Base-by-base conservation (phyloP, 2,797 vertebrate species). In the Picus viridis region DNA sequence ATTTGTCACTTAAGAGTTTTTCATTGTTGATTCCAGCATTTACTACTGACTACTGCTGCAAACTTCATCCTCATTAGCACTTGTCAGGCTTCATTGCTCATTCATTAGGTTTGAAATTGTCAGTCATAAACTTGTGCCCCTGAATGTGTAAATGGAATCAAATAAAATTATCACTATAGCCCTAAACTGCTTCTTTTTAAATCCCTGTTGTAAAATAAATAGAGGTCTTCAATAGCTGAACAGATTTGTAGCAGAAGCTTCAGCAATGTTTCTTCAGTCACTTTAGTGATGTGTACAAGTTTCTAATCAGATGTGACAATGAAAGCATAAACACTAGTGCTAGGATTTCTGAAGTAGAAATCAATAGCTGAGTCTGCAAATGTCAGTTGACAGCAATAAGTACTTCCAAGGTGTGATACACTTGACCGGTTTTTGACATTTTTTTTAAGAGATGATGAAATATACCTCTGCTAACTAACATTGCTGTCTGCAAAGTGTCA, bases 341-440 rank as follows among this genome's bases (percentile, higher is more conserved):
- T 83, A 36, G 1, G 22, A 64, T 93, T 95, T 95, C 92, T 94
- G 84, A 72, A 74, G 32, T 24, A 51, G 19, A 61, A 72, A 64
- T 76, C 75, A 88, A 90, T 39, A 89, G 51, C 65, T 58, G 58
- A 77, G 54, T 65, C 76, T 90, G 51, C 41, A 87, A 90, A 87
- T 27, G 58, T 53, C 81, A 80, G 19, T 62, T 43, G 75, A 65
- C 32, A 84, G 75, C 93, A 84, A 86, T 63, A 71, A 87, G 45
- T 26, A 74, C 58, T 94, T 94, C 27, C 78, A 91, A 54, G 27
- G 19, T 88, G 32, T 68, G 86, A 94, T 79, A 75, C 57, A 77
- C 62, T 94, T 95, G 81, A 87, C 78, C 49, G 76, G 32, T 64
- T 92, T 93, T 93, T 67, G 58, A 77, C 64, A 68, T 61, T 62